Evolutionary conservation across 92 coral and sea anemone species (phyloP).

Genomic region (Parazoanthus swiftii): DNA sequence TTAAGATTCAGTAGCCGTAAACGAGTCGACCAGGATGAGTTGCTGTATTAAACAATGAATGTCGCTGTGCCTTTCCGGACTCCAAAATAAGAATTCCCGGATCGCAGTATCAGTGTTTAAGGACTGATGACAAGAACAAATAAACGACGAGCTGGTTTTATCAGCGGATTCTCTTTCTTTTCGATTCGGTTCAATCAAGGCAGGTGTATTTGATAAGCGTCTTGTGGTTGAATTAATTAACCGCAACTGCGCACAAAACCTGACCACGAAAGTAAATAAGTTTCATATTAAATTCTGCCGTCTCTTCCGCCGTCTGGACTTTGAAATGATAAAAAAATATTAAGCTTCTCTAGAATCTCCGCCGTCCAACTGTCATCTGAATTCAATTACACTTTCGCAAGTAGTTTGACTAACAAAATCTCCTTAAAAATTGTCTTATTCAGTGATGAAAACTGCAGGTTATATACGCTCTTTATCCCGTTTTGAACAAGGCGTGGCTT

Average conservation of each 20-base stretch:
- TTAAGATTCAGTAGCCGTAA: not conserved
- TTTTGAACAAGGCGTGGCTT: not conserved
- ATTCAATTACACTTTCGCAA: not conserved
- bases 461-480: not conserved
- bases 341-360: not conserved
- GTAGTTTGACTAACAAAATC: not conserved
- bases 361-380: not conserved
- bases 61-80: not conserved
- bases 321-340: not conserved
- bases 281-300: not conserved
- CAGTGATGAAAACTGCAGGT: not conserved
- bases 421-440: conserved; percentile 1
- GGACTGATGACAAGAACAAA: not conserved
- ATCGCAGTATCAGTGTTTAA: not conserved
- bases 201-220: conserved; percentile 23
- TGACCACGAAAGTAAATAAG: conserved; percentile 1
- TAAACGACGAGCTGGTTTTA: not conserved
- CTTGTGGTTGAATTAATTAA: not conserved
- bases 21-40: not conserved
- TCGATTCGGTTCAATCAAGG: not conserved
- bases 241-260: not conserved
- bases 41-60: not conserved
- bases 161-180: not conserved
- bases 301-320: not conserved
- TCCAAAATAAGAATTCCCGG: conserved; percentile 9